Conservation (phyloP, 2,113 vertebrate species). For the Rhinoptilus africanus region DNA sequence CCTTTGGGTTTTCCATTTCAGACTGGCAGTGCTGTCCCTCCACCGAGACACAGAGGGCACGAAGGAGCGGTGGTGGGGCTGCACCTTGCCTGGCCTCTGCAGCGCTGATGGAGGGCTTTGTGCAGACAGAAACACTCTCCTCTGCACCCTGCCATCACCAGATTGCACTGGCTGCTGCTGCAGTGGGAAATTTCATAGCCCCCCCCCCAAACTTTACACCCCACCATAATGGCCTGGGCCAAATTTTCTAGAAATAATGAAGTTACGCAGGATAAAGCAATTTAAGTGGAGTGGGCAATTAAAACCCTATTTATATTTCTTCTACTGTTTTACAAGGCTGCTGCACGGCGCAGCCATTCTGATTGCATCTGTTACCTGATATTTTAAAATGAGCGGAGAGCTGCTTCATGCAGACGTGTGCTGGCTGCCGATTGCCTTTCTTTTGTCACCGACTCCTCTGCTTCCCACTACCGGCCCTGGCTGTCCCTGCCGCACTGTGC, state of each 20-base stretch:
- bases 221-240: background rate
- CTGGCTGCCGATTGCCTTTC: background rate
- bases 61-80: too few relatives aligned
- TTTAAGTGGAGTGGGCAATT: background rate
- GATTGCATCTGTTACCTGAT: background rate
- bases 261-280: background rate
- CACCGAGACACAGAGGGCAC: background rate
- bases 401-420: background rate
- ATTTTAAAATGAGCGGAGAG: background rate
- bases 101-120: fast-evolving
- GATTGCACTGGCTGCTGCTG: background rate
- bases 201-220: background rate
- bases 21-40: background rate
- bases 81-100: fast-evolving
- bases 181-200: background rate
- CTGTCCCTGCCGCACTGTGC: background rate
- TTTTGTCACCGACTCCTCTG: background rate
- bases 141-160: background rate
- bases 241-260: background rate
- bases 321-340: background rate
- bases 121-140: background rate
- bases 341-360: background rate
- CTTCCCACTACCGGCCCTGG: fast-evolving
- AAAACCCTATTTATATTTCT: background rate
- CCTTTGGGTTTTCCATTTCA: background rate